Evolutionary conservation across 2,797 vertebrate species (phyloP), one percentile per base, ranked within the genome.

Genomic region (Oreochromis grahami): DNA sequence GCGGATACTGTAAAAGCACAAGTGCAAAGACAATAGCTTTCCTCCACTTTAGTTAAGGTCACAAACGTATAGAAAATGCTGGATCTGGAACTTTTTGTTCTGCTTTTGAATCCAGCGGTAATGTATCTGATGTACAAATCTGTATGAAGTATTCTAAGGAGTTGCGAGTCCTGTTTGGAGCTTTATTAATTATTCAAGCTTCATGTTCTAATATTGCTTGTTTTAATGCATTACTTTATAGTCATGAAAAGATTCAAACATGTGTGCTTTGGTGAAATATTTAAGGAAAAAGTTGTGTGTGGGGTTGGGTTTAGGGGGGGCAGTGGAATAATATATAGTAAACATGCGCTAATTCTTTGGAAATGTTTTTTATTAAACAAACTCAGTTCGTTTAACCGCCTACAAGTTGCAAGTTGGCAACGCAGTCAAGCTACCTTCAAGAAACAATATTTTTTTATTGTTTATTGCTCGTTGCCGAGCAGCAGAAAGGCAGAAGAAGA

Each of bases 1-100:
- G 77, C 68, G 24, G 77, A 34, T 84, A 90, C 87, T 80, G 90
- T 91, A 88, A 88, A 84, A 80, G 38, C 19, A 43, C 41, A 70
- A 50, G 50, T 45, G 43, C 26, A 74, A 74, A 19, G 26, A 74
- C 15, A 72, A 74, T 74, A 74, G 15, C 3, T 11, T 32, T 50
- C 3, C 43, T 48, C 15, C 15, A 72, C 41, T 48, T 29, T 74
- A 74, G 70, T n/a, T 50, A 32, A 48, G 26, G 70, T 8, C 15
- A 50, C 43, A 50, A n/a, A 32, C 29, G 17, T 50, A 32, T 72
- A 1, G 24, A 72, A 72, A 72, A 48, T 72, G 6, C 43, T 72
- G 14, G 24, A 13, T 50, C 68, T 1, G 68, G 15, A 19, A 29
- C 41, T 45, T 24, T 70, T 70, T 70, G 65, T 70, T 24, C 24